These are phyloP conservation scores for Philaenus spumarius DNA, from an alignment of 1,140 invertebrate species.

Conservation along the genomic window DNA sequence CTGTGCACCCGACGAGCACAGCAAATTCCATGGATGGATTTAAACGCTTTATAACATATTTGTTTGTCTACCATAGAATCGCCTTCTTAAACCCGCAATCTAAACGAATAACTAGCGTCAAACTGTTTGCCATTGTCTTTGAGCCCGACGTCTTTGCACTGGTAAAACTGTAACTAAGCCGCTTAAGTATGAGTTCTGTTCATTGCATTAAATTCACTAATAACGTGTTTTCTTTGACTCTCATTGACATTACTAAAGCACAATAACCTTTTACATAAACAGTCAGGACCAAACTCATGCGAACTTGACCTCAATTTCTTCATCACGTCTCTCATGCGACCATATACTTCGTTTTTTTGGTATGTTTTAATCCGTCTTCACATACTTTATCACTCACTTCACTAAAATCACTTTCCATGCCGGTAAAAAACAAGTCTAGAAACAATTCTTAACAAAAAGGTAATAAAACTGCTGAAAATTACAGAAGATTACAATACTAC, in stretches of 20 bases:
- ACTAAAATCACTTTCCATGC: no score
- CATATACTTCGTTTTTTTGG: neutral
- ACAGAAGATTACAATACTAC: no score
- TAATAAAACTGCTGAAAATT: no score
- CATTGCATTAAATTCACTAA: neutral
- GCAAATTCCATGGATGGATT: neutral
- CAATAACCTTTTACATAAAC: neutral
- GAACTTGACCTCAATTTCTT: neutral
- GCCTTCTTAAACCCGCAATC: no score
- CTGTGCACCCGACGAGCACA: neutral
- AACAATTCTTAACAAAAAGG: no score
- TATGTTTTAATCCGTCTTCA: no score
- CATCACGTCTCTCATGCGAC: neutral
- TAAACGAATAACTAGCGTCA: no score
- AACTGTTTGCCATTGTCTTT: neutral
- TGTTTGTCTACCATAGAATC: no score
- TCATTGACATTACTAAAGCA: neutral
- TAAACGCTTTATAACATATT: neutral
- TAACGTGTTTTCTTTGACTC: neutral
- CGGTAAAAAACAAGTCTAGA: no score
- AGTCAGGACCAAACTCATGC: neutral
- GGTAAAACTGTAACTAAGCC: neutral
- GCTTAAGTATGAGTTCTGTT: neutral
- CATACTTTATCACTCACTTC: no score
- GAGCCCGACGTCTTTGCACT: neutral